Conservation (phyloP, 1,140 invertebrate species). For the Neuroterus valhalla region DNA sequence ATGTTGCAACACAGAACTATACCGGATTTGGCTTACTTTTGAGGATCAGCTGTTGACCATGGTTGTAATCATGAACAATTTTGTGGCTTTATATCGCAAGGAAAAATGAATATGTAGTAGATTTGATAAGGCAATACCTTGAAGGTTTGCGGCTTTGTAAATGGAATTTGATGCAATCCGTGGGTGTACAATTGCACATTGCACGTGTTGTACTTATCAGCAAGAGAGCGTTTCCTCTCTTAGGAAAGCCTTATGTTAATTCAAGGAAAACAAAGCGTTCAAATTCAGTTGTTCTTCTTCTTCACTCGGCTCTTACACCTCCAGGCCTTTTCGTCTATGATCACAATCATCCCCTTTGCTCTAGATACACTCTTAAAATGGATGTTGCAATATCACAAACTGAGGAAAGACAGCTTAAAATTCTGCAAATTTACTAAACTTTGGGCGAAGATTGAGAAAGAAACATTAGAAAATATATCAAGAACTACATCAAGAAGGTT, state of each 20-base stretch:
- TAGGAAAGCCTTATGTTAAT: slow-evolving; percentile 44
- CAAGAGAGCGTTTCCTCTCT: slow-evolving; percentile 39
- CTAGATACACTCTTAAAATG: background rate
- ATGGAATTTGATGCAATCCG: background rate
- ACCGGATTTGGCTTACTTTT: too few species aligned
- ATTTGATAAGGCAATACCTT: too few species aligned
- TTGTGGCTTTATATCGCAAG: background rate
- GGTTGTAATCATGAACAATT: too few species aligned
- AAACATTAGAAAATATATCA: too few species aligned
- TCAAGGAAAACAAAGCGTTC: slow-evolving; percentile 42
- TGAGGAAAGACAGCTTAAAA: background rate
- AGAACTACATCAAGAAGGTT: too few species aligned
- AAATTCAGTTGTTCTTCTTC: slow-evolving; percentile 26
- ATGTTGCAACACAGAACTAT: too few species aligned
- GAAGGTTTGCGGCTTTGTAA: background rate
- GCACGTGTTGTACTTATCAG: slow-evolving; percentile 4
- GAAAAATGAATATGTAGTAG: background rate
- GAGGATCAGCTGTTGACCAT: too few species aligned
- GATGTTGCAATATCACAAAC: background rate
- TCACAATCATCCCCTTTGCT: background rate
- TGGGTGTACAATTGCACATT: background rate
- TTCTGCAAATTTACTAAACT: too few species aligned
- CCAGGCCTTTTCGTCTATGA: background rate
- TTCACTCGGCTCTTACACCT: slow-evolving; percentile 19
- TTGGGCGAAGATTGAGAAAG: too few species aligned